Evolutionary conservation across 2,888 invertebrate species (phyloP), one percentile per base, ranked within the genome.

Genomic region (Aelia acuminata): DNA sequence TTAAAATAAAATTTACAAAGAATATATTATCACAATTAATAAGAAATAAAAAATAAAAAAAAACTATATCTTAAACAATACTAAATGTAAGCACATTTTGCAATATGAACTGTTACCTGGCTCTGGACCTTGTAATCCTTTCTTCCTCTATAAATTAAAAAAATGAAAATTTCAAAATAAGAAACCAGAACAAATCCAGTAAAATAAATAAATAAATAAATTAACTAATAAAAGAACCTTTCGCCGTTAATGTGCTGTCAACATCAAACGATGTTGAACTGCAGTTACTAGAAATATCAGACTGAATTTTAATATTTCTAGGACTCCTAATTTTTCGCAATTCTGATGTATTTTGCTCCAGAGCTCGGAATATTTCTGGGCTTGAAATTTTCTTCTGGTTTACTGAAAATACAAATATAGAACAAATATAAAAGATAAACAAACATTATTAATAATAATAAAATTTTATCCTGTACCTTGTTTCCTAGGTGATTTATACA

Each of bases 401-500:
- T 1, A 20, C 43, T 80, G 80, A 1, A 43, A 39, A 22, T n/a
- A 80, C 43, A 5, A 1, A 35, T 70, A 18, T 7, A 70, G 18
- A 43, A 43, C 4, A 13, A 80, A 80, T 22, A 80, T 11, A 47
- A 43, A 22, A 80, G 22, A 43, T 10, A 47, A 10, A 49, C 48
- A 49, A 22, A 84, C 1, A 39, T 3, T 75, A 4, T 80, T 80
- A 35, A 39, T 80, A 10, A 84, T 22, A 4, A 15, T 39, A 22
- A 47, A 31, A 57, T 22, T 53, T 13, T 35, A 57, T 35, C 50
- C 15, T 47, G 48, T 53, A 57, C 80, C 75, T 26, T 63, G 84
- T 87, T 63, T 89, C 20, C 10, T 63, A 47, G 91, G 91, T n/a
- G 91, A 91, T 84, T 90, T 90, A 86, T 90, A 87, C n/a, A 91